Evolutionary conservation across 92 coral and sea anemone species (phyloP), one percentile per base, ranked within the genome.

Genomic region (Palythoa heliodiscus): DNA sequence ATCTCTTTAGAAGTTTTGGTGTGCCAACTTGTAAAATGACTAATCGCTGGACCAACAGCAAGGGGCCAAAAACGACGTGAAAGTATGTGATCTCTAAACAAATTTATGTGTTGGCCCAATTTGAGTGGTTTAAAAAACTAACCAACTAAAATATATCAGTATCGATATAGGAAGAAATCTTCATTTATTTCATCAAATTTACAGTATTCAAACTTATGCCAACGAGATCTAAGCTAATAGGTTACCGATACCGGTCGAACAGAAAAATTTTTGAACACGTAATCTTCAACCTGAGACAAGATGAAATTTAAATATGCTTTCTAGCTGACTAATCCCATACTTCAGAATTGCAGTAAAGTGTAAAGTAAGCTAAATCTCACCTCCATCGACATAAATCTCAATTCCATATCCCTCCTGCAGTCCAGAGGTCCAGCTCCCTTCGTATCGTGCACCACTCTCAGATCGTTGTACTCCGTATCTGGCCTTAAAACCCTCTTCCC

Each of bases 361-460:
- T 23, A 14, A 20, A 14, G 43, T 70, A 70, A 68, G 48, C 11
- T 3, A 60, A 63, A 43, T 78, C 98, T 72, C 76, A 94, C 98
- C 98, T 76, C 92, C 93, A 89, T 94, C 95, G 17, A 95, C 93
- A 75, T 94, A 94, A 38, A 88, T 87, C 69, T 94, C 98, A 76
- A 94, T 92, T 1, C 98, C 98, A 74, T 94, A 92, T 17, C 98
- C 98, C 80, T 94, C 98, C 77, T 94, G 98, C 43, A 94, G 73
- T 16, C 98, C 98, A 19, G 98, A 94, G 54, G 98, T 94, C 98
- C 98, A 94, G 70, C 98, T 94, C 2, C 98, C 98, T 17, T 94
- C 95, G 57, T 94, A 94, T 11, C 95, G 86, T 8, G 98, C 98
- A 16, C 98, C 98, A 73, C 95, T 92, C 73, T 90, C 70, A 22